Conservation (phyloP, 2,797 vertebrate genomes). For the Clarias laeviceps region DNA sequence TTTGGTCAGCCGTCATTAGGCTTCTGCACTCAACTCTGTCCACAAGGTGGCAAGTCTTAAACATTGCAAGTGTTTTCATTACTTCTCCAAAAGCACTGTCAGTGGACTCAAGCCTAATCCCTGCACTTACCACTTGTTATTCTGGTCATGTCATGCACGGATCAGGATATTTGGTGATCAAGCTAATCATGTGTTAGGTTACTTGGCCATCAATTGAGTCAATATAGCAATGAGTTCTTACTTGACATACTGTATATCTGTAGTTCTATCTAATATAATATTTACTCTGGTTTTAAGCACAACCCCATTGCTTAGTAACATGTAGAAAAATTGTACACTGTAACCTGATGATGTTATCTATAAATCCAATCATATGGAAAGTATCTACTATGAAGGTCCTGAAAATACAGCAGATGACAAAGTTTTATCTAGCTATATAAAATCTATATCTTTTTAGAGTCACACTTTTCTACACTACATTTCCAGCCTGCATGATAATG, state of each 20-base stretch:
- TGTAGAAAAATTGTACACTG: neutral
- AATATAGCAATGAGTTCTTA: neutral
- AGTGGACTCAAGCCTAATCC: neutral
- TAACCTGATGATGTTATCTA: neutral
- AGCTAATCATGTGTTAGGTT: neutral
- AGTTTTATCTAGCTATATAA: too few relatives aligned
- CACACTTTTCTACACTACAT: neutral
- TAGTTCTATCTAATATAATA: neutral
- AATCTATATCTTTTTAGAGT: neutral
- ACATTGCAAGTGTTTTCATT: neutral
- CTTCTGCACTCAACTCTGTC: neutral
- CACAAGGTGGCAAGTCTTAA: slow-evolving; percentile 11
- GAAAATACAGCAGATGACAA: neutral
- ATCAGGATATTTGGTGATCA: neutral
- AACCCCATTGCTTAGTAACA: too few relatives aligned
- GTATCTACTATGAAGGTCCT: neutral
- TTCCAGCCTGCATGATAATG: neutral
- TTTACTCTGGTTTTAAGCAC: neutral
- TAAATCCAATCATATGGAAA: neutral
- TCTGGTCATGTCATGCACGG: neutral
- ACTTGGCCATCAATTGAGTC: neutral
- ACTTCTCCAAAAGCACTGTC: neutral
- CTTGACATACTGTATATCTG: neutral
- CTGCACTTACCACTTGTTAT: neutral
- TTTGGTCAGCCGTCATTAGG: neutral